Evolutionary conservation across 1,140 invertebrate species (phyloP).

Genomic region (Zaprionus nigranus): DNA sequence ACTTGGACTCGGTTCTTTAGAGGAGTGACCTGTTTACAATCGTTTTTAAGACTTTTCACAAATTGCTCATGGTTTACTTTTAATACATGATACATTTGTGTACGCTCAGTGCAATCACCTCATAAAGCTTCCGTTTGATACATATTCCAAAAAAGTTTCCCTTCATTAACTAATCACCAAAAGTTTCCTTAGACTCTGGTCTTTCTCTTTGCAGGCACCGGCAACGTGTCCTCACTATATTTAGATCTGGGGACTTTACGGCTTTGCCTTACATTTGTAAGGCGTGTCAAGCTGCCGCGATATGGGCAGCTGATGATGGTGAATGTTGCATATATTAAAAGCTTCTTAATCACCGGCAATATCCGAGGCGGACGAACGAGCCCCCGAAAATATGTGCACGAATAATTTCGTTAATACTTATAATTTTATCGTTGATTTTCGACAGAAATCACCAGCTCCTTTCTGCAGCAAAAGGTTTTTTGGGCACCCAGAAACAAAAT

Average conservation of each 20-base stretch:
- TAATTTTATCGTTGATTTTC: slow-evolving; percentile 62
- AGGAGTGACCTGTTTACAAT: not conserved
- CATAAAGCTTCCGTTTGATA: not conserved
- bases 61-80: not conserved
- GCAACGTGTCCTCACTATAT: slow-evolving; percentile 52
- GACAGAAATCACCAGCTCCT: slow-evolving; percentile 6
- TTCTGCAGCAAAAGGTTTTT: not conserved
- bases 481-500: slow-evolving; percentile 39
- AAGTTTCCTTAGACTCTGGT: not conserved
- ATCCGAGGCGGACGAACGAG: slow-evolving; percentile 53
- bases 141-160: not conserved
- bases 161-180: not conserved
- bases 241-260: slow-evolving; percentile 57
- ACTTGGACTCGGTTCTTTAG: too few species aligned
- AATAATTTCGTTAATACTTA: slow-evolving; percentile 59
- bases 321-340: slow-evolving; percentile 49
- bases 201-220: not conserved
- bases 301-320: slow-evolving; percentile 2
- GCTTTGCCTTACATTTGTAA: slow-evolving; percentile 71
- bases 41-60: not conserved
- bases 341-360: slow-evolving; percentile 62
- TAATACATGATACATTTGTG: not conserved
- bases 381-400: slow-evolving; percentile 64
- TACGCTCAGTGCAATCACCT: not conserved
- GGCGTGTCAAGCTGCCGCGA: slow-evolving; percentile 56